These are phyloP conservation scores for Cenopis cana DNA, from an alignment of 2,888 invertebrate genomes.

Conservation along the genomic window DNA sequence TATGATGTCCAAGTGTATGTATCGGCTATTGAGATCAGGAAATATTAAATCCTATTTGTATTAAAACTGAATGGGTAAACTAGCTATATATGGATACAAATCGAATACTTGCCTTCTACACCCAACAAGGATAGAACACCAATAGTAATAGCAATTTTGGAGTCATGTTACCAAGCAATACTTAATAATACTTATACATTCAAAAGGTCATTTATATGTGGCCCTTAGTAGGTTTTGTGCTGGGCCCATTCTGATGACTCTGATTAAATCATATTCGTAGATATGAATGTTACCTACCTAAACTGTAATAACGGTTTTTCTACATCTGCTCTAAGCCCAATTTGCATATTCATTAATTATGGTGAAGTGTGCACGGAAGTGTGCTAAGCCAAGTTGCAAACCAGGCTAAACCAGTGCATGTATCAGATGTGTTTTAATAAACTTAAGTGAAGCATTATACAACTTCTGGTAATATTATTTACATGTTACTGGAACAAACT, in stretches of 20 bases:
- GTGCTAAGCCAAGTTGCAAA: constrained; percentile 37
- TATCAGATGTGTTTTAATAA: constrained; percentile 28
- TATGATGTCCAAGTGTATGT: constrained; percentile 29
- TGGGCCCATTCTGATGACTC: constrained; percentile 24
- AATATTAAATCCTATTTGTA: constrained; percentile 4
- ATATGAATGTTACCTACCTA: constrained; percentile 35
- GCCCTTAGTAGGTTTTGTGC: constrained; percentile 19
- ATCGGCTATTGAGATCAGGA: constrained; percentile 9
- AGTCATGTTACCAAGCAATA: constrained; percentile 40
- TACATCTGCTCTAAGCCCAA: constrained; percentile 38
- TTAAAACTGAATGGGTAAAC: constrained; percentile 24
- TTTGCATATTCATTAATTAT: constrained; percentile 37
- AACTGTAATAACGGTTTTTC: constrained; percentile 37
- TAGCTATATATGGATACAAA: constrained; percentile 23
- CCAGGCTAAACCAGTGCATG: constrained; percentile 35
- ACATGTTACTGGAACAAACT: constrained; percentile 42
- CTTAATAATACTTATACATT: constrained; percentile 40
- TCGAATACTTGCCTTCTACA: constrained; percentile 29
- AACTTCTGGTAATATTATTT: constrained; percentile 38
- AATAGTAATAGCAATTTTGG: constrained; percentile 27
- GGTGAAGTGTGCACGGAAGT: constrained; percentile 35
- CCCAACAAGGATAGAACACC: constrained; percentile 38
- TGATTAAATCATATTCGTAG: constrained; percentile 20
- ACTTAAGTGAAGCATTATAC: constrained; percentile 34
- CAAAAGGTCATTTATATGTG: constrained; percentile 27